phyloP scores from a whole-genome alignment of 2,113 vertebrate species.

The Stigmatopora argus region DNA sequence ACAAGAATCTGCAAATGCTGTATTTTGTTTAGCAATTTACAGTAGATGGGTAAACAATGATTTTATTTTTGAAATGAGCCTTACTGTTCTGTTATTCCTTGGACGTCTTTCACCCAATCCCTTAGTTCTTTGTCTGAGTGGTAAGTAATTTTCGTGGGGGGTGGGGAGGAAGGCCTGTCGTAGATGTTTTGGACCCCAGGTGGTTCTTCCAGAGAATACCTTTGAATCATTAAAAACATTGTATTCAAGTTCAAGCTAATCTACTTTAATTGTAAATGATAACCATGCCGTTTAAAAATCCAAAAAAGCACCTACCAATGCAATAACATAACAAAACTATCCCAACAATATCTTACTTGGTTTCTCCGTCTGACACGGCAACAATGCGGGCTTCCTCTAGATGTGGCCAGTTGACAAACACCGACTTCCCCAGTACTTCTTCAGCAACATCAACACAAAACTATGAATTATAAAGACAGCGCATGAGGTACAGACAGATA shows the following conservation, averaged over 20 bases:
- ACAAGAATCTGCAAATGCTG: no score
- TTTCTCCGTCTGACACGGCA: slow-evolving; percentile 88
- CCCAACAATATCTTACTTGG: slow-evolving; percentile 74
- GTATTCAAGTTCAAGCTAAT: neutral
- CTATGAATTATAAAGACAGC: slow-evolving; percentile 53
- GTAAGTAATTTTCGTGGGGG: slow-evolving; percentile 77
- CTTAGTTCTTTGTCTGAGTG: slow-evolving; percentile 86
- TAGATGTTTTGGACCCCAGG: slow-evolving; percentile 81
- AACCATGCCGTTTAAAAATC: neutral
- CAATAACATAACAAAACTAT: neutral
- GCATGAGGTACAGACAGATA: neutral
- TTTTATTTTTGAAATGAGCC: slow-evolving; percentile 17
- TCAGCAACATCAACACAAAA: slow-evolving; percentile 76
- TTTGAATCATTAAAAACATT: slow-evolving; percentile 39
- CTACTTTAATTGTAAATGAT: neutral
- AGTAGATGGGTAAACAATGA: neutral
- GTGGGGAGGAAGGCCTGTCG: slow-evolving; percentile 65
- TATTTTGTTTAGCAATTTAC: no score
- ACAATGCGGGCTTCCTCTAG: slow-evolving; percentile 92
- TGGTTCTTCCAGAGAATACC: slow-evolving; percentile 84
- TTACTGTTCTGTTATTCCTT: slow-evolving; percentile 89
- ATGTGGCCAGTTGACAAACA: slow-evolving; percentile 97
- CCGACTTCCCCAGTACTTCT: slow-evolving; percentile 75
- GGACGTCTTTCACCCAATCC: slow-evolving; percentile 87
- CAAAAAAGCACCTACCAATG: neutral